Base-by-base conservation (phyloP, 2,888 invertebrate species). In the Synergus japonicus region DNA sequence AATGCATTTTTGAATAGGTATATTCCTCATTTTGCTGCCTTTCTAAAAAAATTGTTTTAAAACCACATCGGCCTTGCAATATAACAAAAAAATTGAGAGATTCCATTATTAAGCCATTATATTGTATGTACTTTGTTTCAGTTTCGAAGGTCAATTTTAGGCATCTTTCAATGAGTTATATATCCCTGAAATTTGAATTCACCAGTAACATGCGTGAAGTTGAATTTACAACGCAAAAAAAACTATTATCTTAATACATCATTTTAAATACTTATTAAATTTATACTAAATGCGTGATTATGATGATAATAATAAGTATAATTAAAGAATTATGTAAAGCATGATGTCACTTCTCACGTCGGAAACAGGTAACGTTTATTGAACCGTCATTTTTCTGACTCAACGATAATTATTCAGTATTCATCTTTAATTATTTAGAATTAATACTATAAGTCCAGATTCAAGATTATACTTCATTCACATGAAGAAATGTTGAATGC, bases 331-430 rank as follows among this genome's bases (percentile, higher is more conserved):
- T n/a, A 65, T 65, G 8, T 37, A 73, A 37, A 29, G n/a, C 12
- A 73, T 73, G 73, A 73, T 37, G 73, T 54, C 49, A 69, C 29
- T 29, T 63, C 29, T 29, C 22, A 22, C 54, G 15, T 37, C 54
- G 54, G 54, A 73, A 54, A 73, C 37, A 73, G 12, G 73, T 2
- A 54, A 73, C 73, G 54, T 73, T 73, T 73, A 73, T 73, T 73
- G 54, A 73, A 73, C 73, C 37, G n/a, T 18, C 54, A 58, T 73
- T 73, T 73, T 73, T 54, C 46, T 73, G 49, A 54, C 54, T 54
- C 41, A 54, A 29, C n/a, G 5, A 18, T 73, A 58, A 73, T 73
- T 58, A 58, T 54, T 73, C 18, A 37, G 37, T n/a, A 10, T 54
- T 54, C 54, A 37, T 12, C 54, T 54, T 9, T 41, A 54, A 54